These are phyloP conservation scores for Rhagoletis zephyria DNA, from an alignment of 1,140 invertebrate species.

Conservation along the genomic window DNA sequence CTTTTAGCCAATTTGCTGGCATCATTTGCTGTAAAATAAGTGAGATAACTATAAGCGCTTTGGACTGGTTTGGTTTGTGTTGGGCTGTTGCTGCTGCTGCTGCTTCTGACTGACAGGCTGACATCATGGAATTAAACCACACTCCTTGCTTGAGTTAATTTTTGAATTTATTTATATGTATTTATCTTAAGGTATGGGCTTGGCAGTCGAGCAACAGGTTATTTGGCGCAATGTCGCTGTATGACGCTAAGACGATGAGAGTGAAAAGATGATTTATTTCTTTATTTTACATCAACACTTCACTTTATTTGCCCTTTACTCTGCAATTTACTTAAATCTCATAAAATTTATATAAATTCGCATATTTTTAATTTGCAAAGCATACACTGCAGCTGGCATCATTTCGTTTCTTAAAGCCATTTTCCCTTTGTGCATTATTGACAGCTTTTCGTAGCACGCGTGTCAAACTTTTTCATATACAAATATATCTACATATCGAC, in stretches of 20 bases:
- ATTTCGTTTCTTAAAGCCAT: background rate
- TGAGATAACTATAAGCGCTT: background rate
- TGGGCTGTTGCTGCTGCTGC: too few species aligned
- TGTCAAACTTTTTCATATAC: background rate
- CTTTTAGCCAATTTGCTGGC: background rate
- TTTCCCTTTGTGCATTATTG: background rate
- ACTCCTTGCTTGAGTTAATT: background rate
- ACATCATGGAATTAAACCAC: background rate
- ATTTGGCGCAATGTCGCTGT: background rate
- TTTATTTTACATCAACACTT: background rate
- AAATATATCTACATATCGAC: background rate
- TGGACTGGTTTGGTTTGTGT: background rate
- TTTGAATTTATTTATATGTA: background rate
- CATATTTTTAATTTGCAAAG: too few species aligned
- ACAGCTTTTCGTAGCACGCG: too few species aligned
- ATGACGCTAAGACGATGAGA: background rate
- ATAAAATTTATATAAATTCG: too few species aligned
- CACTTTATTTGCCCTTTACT: background rate
- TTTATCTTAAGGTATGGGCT: too few species aligned
- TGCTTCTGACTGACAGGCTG: background rate
- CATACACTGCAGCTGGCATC: background rate
- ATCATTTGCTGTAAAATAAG: background rate
- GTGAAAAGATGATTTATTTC: too few species aligned
- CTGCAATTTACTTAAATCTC: too few species aligned
- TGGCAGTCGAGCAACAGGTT: too few species aligned